These are phyloP conservation scores for Dryocosmus kuriphilus DNA, from an alignment of 2,888 invertebrate genomes.

Conservation along the genomic window DNA sequence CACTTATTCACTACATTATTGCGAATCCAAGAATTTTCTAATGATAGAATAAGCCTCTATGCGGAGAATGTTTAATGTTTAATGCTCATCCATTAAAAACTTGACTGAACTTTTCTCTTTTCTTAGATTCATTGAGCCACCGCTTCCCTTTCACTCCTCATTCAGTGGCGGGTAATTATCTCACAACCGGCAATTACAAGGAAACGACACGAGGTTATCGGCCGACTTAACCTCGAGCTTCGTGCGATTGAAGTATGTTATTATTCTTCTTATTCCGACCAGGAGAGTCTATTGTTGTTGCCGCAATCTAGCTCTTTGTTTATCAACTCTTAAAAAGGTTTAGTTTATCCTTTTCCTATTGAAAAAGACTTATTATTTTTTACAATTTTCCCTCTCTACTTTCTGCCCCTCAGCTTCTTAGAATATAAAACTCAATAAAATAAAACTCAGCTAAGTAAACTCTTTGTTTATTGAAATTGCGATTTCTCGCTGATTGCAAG, in stretches of 20 bases:
- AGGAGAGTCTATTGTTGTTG: slow-evolving; percentile 23
- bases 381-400: not conserved
- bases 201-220: slow-evolving; percentile 41
- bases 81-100: slow-evolving; percentile 12
- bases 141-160: slow-evolving; percentile 40
- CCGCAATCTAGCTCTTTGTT: slow-evolving; percentile 19
- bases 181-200: slow-evolving; percentile 39
- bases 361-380: not conserved
- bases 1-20: not conserved
- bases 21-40: not conserved
- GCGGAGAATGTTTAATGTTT: not conserved
- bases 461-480: slow-evolving; percentile 27
- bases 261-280: not conserved
- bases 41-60: not conserved
- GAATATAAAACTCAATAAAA: too few species aligned
- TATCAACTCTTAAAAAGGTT: not conserved
- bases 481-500: not conserved
- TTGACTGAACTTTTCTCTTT: slow-evolving; percentile 16
- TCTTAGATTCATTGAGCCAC: slow-evolving; percentile 24
- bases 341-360: not conserved
- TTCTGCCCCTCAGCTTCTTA: too few species aligned
- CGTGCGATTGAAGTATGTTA: slow-evolving; percentile 33
- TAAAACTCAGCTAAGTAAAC: too few species aligned
- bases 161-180: slow-evolving; percentile 35
- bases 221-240: slow-evolving; percentile 38